Evolutionary conservation across 2,797 vertebrate species (phyloP), one percentile per base, ranked within the genome.

Genomic region (Gallinago solitaria): DNA sequence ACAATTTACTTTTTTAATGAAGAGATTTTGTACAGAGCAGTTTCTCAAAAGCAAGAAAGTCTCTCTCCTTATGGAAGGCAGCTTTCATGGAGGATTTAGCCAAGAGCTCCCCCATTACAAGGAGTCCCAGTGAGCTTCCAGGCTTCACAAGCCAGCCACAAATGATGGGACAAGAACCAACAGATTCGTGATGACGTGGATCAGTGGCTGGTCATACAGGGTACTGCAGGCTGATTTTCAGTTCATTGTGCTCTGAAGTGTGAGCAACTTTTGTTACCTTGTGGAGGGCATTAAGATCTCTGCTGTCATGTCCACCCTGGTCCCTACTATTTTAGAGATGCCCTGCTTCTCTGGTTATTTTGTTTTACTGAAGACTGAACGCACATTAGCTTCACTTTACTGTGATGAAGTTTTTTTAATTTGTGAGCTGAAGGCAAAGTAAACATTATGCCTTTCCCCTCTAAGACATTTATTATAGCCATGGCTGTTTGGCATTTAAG

Each of bases 121-220:
- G 39, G 39, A 56, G 43, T 8, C 9, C 12, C 32, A 47, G 12
- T 13, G 13, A 74, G 20, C 17, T 64, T 68, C 41, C 30, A 88
- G 76, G 32, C 16, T 71, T 81, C 45, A 74, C 21, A 74, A 87
- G 24, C 8, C 74, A 60, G 32, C 16, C 61, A 69, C 7, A 61
- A 35, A 39, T 59, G 43, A 73, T 25, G 16, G 33, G 33, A 50
- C 10, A 54, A 84, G n/a, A 73, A 43, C 10, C 16, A 67, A 33
- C 9, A 39, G 7, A 9, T 4, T 4, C 0, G 6, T 16, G 24
- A 20, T 4, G 19, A 39, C n/a, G 16, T 6, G 8, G 24, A 45
- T 28, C 60, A 82, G 54, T 45, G 24, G 28, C 65, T 64, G 39
- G 19, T 53, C 39, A 63, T 24, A 53, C 12, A 23, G 56, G 11